Conservation (phyloP, 2,888 invertebrate genomes). For the Odontothrips loti region DNA sequence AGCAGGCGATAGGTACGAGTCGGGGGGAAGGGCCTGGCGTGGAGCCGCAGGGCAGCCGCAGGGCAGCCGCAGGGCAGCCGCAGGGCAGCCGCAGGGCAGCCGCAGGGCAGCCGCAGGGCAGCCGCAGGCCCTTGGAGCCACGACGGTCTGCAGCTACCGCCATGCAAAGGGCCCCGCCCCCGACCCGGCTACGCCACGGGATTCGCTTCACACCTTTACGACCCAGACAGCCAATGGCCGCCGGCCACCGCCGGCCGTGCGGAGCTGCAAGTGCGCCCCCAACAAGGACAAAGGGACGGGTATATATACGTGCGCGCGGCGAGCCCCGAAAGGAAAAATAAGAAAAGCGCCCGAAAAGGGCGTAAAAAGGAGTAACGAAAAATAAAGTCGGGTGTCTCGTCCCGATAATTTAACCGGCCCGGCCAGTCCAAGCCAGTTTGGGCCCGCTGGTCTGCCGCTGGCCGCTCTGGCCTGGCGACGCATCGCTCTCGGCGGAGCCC, state of each 20-base stretch:
- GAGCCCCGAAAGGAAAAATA: neutral
- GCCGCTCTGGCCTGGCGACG: neutral
- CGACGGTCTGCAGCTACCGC: neutral
- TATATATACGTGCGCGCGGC: neutral
- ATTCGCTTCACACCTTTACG: neutral
- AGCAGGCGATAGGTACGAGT: neutral
- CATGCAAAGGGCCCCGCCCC: neutral
- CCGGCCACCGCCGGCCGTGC: neutral
- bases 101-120: neutral
- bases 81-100: neutral
- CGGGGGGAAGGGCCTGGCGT: neutral
- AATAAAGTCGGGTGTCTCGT: neutral
- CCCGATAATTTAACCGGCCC: slow-evolving; percentile 16
- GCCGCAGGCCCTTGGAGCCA: neutral
- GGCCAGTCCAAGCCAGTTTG: neutral
- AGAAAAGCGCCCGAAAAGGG: neutral
- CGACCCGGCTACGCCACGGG: neutral
- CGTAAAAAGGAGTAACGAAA: neutral
- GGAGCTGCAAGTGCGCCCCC: neutral
- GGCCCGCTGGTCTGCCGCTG: neutral
- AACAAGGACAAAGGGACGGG: neutral
- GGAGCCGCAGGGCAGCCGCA: too few relatives aligned
- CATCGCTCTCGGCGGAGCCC: neutral
- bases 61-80: neutral
- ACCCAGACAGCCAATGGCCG: neutral